Evolutionary conservation across 2,113 vertebrate species (phyloP).

Genomic region (Martes martes): DNA sequence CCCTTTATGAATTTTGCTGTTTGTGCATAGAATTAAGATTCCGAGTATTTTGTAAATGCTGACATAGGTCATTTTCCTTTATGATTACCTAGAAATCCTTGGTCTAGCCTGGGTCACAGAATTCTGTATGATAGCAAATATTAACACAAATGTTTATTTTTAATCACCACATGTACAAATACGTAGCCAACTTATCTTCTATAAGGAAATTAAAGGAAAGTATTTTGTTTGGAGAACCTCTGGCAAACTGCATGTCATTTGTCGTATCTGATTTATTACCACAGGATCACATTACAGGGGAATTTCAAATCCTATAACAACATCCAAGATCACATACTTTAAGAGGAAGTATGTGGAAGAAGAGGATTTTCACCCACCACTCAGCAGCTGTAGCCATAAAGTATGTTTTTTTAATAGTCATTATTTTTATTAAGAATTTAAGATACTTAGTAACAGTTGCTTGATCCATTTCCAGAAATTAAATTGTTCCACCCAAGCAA

Average conservation of each 20-base stretch:
- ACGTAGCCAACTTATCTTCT: conserved; percentile 65
- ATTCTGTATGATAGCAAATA: background rate
- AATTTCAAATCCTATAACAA: conserved; percentile 89
- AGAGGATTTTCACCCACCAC: conserved; percentile 90
- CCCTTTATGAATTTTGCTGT: background rate
- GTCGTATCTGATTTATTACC: conserved; percentile 86
- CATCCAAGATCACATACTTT: conserved; percentile 95
- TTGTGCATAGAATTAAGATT: conserved; percentile 26
- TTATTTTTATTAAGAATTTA: conserved; percentile 78
- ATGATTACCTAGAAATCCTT: background rate
- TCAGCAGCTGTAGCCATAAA: conserved; percentile 93
- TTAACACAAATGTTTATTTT: conserved; percentile 53
- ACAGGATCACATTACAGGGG: conserved; percentile 91
- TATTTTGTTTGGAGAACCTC: conserved; percentile 83
- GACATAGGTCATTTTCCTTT: conserved; percentile 7
- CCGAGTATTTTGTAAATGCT: conserved; percentile 5
- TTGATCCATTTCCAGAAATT: conserved; percentile 76
- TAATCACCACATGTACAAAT: conserved; percentile 38
- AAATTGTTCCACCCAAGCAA: conserved; percentile 67
- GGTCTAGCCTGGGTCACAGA: background rate
- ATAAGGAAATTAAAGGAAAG: conserved; percentile 71
- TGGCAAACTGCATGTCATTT: conserved; percentile 82
- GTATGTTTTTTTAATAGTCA: conserved; percentile 84
- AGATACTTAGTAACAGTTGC: conserved; percentile 68
- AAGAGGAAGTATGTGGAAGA: conserved; percentile 98